Conservation (phyloP, 1,140 invertebrate genomes). For the Wiebesia pumilae region DNA sequence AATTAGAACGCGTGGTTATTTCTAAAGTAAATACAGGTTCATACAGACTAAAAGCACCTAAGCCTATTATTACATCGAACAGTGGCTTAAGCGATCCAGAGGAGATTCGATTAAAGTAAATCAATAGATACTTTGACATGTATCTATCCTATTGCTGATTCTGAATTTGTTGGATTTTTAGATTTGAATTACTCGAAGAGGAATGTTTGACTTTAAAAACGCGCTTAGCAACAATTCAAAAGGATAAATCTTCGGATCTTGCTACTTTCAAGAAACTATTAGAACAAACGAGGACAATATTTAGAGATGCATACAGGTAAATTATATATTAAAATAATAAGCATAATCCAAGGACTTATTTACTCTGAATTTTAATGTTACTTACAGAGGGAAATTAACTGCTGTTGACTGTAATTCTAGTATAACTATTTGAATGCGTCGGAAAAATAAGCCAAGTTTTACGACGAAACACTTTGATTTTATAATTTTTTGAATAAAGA, state of each 20-base stretch:
- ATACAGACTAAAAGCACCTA: conserved; percentile 54
- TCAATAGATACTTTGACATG: background rate
- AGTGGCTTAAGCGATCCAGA: conserved; percentile 49
- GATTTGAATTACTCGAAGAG: conserved; percentile 70
- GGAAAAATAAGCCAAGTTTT: background rate
- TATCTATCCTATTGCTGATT: background rate
- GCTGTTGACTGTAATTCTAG: conserved; percentile 9
- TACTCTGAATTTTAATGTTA: background rate
- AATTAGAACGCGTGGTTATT: conserved; percentile 61
- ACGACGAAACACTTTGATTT: background rate
- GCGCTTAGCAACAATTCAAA: conserved; percentile 64
- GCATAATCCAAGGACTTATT: background rate
- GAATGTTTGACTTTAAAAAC: conserved; percentile 69
- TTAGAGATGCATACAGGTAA: conserved; percentile 65
- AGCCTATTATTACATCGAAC: conserved; percentile 31
- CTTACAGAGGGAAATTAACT: conserved; percentile 35
- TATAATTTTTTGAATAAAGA: background rate
- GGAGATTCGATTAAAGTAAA: conserved; percentile 62
- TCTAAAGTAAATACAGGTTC: conserved; percentile 59
- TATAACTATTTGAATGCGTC: background rate
- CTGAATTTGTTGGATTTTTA: conserved; percentile 27
- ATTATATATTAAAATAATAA: background rate
- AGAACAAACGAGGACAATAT: conserved; percentile 62
- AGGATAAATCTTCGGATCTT: conserved; percentile 67
- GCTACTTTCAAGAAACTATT: conserved; percentile 63